Percentiles rank a stretch among this genome's conserved stretches.
phyloP scores from a whole-genome alignment of 1,140 invertebrate genomes.

The Diorhabda sublineata region DNA sequence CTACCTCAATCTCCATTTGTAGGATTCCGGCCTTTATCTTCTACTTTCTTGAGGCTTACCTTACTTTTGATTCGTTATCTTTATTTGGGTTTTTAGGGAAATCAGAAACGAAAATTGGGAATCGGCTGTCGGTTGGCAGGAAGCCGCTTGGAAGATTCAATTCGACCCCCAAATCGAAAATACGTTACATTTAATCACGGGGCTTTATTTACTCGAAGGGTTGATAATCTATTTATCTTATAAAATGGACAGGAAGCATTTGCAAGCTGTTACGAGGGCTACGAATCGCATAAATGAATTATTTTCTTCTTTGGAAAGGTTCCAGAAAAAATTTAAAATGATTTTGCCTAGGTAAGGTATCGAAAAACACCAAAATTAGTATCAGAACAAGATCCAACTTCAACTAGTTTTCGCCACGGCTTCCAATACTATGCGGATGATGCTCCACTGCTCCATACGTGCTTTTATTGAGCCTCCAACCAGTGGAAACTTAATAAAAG shows the following conservation, averaged over 20 bases:
- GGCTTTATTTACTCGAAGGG: constrained; percentile 47
- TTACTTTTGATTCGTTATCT: too few species aligned
- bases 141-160: constrained; percentile 41
- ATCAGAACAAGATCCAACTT: too few species aligned
- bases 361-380: too few species aligned
- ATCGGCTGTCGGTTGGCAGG: constrained; percentile 46
- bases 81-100: constrained; percentile 25
- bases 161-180: constrained; percentile 35
- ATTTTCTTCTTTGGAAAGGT: constrained; percentile 38
- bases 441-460: too few species aligned
- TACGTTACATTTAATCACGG: constrained; percentile 43
- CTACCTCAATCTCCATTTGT: too few species aligned
- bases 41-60: too few species aligned
- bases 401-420: too few species aligned
- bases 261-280: constrained; percentile 39
- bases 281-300: constrained; percentile 40
- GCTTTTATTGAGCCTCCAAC: too few species aligned
- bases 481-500: too few species aligned
- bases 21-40: too few species aligned
- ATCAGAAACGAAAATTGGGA: constrained; percentile 48
- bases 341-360: constrained; percentile 38
- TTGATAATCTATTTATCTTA: constrained; percentile 45
- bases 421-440: too few species aligned
- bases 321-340: constrained; percentile 32
- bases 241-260: constrained; percentile 48